These are phyloP conservation scores for Gopherus flavomarginatus DNA, from an alignment of 2,113 vertebrate genomes.

Conservation along the genomic window DNA sequence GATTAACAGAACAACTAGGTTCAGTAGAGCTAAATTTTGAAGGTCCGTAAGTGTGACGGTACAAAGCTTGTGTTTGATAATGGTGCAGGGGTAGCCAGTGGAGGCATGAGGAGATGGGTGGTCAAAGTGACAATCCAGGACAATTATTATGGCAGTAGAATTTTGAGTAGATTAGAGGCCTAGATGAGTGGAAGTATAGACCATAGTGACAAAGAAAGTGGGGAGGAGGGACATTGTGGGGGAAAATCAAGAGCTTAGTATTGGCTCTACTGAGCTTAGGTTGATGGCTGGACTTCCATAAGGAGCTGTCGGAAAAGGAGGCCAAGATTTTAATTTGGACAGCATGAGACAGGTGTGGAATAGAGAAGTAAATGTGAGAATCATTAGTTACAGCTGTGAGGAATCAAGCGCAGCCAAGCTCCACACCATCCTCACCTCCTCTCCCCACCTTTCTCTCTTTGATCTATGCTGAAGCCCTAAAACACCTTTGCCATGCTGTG, in stretches of 20 bases:
- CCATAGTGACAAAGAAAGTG: neutral
- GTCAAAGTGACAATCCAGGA: no score
- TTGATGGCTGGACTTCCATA: neutral
- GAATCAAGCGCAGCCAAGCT: neutral
- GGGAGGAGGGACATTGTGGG: neutral
- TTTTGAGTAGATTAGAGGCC: neutral
- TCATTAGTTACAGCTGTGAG: neutral
- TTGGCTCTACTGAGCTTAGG: neutral
- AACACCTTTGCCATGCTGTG: no score
- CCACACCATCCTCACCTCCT: neutral
- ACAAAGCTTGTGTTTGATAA: neutral
- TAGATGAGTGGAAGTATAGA: fast-evolving
- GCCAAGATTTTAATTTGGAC: neutral
- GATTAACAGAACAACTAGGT: neutral
- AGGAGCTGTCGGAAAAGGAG: fast-evolving
- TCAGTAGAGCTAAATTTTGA: neutral
- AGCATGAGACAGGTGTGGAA: neutral
- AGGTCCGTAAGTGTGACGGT: fast-evolving
- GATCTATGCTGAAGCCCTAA: neutral
- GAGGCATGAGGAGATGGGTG: neutral
- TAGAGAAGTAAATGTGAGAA: neutral
- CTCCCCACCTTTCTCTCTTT: neutral
- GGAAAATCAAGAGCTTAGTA: neutral
- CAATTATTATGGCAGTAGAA: no score
- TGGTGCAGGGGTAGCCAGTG: neutral